Evolutionary conservation across 2,797 vertebrate genomes (phyloP), one percentile per base, ranked within the genome.

Genomic region (Loriculus beryllinus): DNA sequence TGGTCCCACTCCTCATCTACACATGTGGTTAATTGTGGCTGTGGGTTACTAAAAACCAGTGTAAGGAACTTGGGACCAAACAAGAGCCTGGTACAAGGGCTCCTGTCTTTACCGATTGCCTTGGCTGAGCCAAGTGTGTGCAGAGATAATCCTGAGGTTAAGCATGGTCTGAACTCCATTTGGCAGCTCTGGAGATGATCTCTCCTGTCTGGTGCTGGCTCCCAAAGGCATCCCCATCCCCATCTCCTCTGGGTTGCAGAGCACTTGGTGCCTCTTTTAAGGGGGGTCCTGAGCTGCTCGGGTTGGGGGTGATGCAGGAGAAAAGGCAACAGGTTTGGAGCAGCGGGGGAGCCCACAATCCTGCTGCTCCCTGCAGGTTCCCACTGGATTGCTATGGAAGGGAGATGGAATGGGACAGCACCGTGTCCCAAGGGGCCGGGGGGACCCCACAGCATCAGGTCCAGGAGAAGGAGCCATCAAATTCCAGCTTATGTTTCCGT

Each of bases 401-500:
- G 67, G 45, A 35, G 57, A 29, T 1, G 5, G 69, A 39, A 40
- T 0, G 1, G 82, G 54, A 28, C 37, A 40, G 14, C 37, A 21
- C 52, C 22, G 0, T 9, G 17, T 54, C 86, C 69, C 5, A 2
- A 33, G 59, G 71, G 35, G 2, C 56, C 1, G 1, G 7, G 15
- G 40, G 7, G 1, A 31, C 21, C 62, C 82, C 10, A 1, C 8
- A 20, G 69, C 20, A 42, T 16, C 4, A 2, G 51, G 3, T 23
- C 49, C 48, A 9, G 60, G 42, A 42, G 40, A 49, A 70, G 59
- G 31, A 88, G 60, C 39, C 20, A 0, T 17, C 64, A 13, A 17
- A 35, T 1, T 1, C 43, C 3, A 1, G n/a, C 57, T 26, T 3
- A 42, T 2, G 0, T 42, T 40, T 21, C 70, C 6, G 6, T 1